A percentile compares a stretch with the other conserved stretches of the same genome.
phyloP scores from a whole-genome alignment of 1,140 invertebrate genomes.

The Lepidurus arcticus region DNA sequence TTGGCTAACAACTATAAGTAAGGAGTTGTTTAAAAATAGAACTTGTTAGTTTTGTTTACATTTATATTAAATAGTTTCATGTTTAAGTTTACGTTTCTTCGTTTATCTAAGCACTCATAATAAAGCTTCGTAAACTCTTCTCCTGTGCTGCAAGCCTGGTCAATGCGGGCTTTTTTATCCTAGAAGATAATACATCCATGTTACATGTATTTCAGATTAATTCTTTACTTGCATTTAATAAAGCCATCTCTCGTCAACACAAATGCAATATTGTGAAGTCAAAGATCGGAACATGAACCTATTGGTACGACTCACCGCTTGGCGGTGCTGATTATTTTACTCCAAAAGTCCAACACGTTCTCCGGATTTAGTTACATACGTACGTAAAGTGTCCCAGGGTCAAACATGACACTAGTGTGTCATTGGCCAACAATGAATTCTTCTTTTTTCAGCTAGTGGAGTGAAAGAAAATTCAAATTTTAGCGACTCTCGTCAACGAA shows the following conservation, averaged over 20 bases:
- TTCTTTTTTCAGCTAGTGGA: no score
- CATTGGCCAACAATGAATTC: no score
- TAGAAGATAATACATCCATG: constrained; percentile 34
- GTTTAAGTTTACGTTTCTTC: constrained; percentile 61
- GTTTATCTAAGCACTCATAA: constrained; percentile 73
- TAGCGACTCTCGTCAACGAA: no score
- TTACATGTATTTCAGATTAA: neutral
- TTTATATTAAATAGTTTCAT: constrained; percentile 17
- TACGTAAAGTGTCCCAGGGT: no score
- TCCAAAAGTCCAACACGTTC: no score
- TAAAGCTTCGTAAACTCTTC: constrained; percentile 76
- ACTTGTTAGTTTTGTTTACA: constrained; percentile 25
- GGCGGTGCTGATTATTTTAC: no score
- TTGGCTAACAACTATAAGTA: constrained; percentile 59
- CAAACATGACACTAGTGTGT: no score
- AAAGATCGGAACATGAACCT: no score
- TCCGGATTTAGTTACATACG: no score
- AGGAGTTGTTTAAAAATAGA: constrained; percentile 30
- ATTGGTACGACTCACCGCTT: no score
- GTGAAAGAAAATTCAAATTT: no score
- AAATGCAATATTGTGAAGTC: neutral
- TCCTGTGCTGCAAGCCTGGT: constrained; percentile 65
- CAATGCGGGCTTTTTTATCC: constrained; percentile 55
- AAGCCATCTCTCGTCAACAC: neutral
- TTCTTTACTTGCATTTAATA: neutral